Evolutionary conservation across 2,888 invertebrate species (phyloP).

Genomic region (Ptychoptera albimana): DNA sequence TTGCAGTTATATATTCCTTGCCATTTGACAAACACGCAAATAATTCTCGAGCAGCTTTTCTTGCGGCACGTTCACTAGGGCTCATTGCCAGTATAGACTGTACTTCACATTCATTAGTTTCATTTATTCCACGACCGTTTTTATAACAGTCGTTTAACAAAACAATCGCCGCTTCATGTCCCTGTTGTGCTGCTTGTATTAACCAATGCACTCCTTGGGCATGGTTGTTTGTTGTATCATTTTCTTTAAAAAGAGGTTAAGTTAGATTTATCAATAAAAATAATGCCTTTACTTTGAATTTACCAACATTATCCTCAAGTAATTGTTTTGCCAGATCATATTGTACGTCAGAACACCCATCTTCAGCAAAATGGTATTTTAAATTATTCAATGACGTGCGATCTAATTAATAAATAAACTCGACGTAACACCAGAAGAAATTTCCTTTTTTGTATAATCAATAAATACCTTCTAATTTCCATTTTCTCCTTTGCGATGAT

Average conservation of each 20-base stretch:
- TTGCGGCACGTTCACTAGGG: constrained; percentile 70
- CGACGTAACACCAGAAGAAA: background rate
- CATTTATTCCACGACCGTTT: constrained; percentile 58
- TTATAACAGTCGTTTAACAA: constrained; percentile 41
- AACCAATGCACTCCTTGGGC: constrained; percentile 79
- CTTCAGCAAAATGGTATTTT: constrained; percentile 60
- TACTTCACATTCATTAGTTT: constrained; percentile 56
- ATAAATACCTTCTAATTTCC: constrained; percentile 28
- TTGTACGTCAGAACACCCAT: constrained; percentile 81
- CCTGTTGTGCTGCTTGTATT: constrained; percentile 84
- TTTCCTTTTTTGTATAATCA: background rate
- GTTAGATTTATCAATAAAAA: background rate
- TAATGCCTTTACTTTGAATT: constrained; percentile 12
- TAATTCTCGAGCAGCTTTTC: constrained; percentile 73
- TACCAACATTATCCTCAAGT: constrained; percentile 63
- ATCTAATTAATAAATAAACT: constrained; percentile 15
- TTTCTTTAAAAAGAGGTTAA: constrained; percentile 31
- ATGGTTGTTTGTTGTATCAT: constrained; percentile 51
- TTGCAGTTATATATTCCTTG: constrained; percentile 72
- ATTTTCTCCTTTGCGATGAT: constrained; percentile 21
- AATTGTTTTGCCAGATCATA: constrained; percentile 73
- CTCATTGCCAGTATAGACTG: constrained; percentile 67
- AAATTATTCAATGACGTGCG: constrained; percentile 30
- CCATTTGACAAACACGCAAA: constrained; percentile 79
- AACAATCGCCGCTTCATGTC: constrained; percentile 71